Conservation (phyloP, 2,113 vertebrate species). For the Gila orcuttii region DNA sequence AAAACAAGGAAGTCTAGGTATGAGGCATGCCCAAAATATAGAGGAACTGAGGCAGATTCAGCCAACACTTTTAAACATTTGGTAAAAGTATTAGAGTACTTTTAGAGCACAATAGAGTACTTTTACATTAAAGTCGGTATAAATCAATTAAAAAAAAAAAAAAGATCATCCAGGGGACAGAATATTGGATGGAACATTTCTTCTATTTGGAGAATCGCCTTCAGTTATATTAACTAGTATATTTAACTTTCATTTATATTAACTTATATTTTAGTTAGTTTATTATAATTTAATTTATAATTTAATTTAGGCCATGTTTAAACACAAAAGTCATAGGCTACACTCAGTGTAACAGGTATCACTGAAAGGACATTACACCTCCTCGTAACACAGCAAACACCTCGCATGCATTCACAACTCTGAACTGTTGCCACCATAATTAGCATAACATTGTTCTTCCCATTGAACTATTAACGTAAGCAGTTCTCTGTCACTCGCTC, state of each 20-base stretch:
- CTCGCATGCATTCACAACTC: background rate
- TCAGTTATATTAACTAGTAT: background rate
- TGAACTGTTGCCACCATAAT: conserved; percentile 8
- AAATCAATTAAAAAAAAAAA: no score
- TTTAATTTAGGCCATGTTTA: background rate
- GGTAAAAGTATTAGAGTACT: background rate
- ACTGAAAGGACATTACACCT: background rate
- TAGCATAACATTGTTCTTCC: conserved; percentile 26
- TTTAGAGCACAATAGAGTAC: background rate
- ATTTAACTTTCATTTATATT: no score
- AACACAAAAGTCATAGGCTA: background rate
- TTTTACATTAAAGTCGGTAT: background rate
- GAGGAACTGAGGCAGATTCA: background rate
- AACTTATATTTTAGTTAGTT: no score
- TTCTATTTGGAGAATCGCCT: background rate
- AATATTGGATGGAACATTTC: background rate
- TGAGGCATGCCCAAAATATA: background rate
- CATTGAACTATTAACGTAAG: conserved; percentile 18
- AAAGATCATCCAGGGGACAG: background rate
- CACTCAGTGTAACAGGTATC: background rate
- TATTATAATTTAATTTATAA: background rate
- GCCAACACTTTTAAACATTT: background rate
- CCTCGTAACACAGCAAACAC: background rate
- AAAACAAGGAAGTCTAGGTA: background rate
- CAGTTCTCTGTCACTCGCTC: background rate